Percentiles rank a stretch among this genome's conserved stretches.
These are phyloP conservation scores for Hippopotamus amphibius DNA, from an alignment of 2,113 vertebrate genomes.

Conservation along the genomic window DNA sequence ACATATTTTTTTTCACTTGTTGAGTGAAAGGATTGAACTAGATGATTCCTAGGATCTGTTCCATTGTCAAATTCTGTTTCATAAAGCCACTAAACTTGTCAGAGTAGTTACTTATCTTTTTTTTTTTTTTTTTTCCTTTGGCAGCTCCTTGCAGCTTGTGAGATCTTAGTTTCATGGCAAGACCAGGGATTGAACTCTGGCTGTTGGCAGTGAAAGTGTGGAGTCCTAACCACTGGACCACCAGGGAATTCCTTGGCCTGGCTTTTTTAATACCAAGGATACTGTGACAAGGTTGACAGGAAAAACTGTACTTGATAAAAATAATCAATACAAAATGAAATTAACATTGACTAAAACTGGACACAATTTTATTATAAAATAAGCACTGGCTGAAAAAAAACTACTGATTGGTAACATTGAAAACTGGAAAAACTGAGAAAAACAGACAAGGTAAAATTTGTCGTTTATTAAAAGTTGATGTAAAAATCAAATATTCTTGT, in stretches of 20 bases:
- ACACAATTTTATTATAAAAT: neutral
- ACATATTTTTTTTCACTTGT: neutral
- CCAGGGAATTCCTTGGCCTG: neutral
- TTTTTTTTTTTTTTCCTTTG: no score
- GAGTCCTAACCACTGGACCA: neutral
- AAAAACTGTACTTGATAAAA: constrained; percentile 5
- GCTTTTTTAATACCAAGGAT: neutral
- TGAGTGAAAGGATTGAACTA: neutral
- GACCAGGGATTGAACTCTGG: no score
- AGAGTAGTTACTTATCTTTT: neutral
- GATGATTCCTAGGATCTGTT: neutral
- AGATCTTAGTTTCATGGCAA: no score
- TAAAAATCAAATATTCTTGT: neutral
- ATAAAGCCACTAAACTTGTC: neutral
- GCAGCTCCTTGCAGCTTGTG: no score
- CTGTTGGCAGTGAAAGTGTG: rapidly evolving
- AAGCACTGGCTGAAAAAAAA: neutral
- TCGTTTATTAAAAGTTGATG: neutral
- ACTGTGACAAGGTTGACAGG: neutral
- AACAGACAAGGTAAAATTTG: neutral
- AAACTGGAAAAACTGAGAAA: neutral
- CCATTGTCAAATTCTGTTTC: neutral
- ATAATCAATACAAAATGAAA: constrained; percentile 6
- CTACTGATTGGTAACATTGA: neutral
- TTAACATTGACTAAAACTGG: neutral